Conservation (phyloP, 2,888 invertebrate species). For the Latrodectus elegans region DNA sequence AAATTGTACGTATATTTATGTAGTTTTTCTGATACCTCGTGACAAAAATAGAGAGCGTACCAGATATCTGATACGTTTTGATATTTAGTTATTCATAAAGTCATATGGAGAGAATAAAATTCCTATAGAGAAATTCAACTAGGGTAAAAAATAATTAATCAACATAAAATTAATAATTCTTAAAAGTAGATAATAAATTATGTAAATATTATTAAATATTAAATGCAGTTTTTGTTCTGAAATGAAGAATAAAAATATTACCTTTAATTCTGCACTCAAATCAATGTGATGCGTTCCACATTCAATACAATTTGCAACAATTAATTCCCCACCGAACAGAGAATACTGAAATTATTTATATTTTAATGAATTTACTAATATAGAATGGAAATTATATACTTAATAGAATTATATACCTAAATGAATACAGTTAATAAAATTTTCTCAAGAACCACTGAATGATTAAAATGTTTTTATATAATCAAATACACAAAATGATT, state of each 20-base stretch:
- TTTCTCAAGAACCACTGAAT: no score
- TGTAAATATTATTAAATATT: no score
- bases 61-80: no score
- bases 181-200: not conserved
- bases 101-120: not conserved
- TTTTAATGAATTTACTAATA: no score
- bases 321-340: constrained; percentile 89
- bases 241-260: not conserved
- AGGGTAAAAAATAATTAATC: not conserved
- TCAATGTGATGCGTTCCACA: constrained; percentile 91
- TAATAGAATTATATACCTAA: no score
- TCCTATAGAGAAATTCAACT: not conserved
- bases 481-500: no score
- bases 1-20: not conserved
- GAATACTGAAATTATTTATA: constrained; percentile 75
- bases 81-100: no score
- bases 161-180: not conserved
- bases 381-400: no score
- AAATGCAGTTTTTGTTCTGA: no score
- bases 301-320: constrained; percentile 88
- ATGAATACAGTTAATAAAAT: no score
- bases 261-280: constrained; percentile 92
- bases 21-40: not conserved
- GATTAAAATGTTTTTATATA: no score
- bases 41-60: no score